Percentiles rank a stretch among this genome's conserved stretches.
These are phyloP conservation scores for Gymnoscopelus braueri DNA, from an alignment of 2,797 vertebrate species.

Conservation along the genomic window DNA sequence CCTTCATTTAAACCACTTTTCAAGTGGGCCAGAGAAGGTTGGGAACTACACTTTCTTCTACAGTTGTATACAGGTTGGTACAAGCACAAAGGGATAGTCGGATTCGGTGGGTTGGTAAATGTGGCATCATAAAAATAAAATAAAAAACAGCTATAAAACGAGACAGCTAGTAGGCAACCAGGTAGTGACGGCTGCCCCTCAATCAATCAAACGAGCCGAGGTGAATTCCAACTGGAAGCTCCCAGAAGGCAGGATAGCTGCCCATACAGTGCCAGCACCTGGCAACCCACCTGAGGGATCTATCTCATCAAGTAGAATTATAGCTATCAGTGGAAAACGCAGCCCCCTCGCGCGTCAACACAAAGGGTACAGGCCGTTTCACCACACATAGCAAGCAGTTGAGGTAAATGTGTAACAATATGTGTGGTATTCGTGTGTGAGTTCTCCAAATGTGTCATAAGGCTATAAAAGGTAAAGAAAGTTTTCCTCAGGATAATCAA, in stretches of 20 bases:
- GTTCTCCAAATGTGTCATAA: background rate
- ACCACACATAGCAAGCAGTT: slow-evolving; percentile 5
- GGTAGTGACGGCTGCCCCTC: slow-evolving; percentile 17
- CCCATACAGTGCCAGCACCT: slow-evolving; percentile 18
- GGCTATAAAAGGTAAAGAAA: too few species aligned
- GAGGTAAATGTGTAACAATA: slow-evolving; percentile 5
- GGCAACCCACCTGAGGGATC: slow-evolving; percentile 38
- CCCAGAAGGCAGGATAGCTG: background rate
- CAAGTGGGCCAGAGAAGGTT: too few species aligned
- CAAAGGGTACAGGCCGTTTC: slow-evolving; percentile 18
- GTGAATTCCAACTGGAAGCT: background rate
- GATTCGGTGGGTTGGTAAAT: too few species aligned
- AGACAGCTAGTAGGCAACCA: slow-evolving; percentile 6
- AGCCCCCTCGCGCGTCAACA: slow-evolving; percentile 19
- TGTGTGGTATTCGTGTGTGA: background rate
- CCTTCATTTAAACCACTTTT: too few species aligned
- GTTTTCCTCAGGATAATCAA: too few species aligned
- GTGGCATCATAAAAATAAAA: background rate
- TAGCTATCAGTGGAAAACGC: slow-evolving; percentile 9
- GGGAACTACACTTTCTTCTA: too few species aligned
- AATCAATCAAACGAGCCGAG: slow-evolving; percentile 23
- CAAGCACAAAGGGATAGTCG: too few species aligned
- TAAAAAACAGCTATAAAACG: slow-evolving; percentile 24
- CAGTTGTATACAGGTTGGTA: too few species aligned
- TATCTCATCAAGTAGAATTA: slow-evolving; percentile 18